Evolutionary conservation across 2,888 invertebrate species (phyloP).

Genomic region (Eilema depressum): DNA sequence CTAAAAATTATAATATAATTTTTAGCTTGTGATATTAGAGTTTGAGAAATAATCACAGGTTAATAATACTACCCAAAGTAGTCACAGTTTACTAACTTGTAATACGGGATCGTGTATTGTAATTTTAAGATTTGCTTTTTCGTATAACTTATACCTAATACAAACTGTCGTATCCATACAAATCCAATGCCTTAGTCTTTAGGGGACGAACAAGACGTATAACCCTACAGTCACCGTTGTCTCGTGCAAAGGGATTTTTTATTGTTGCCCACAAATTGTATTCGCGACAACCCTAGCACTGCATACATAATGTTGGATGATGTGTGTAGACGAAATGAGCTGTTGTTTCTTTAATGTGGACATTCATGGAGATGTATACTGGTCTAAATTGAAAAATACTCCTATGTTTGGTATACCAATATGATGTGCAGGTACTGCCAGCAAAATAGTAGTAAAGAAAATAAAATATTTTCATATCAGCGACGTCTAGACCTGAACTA

Average conservation of each 20-base stretch:
- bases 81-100: too few relatives aligned
- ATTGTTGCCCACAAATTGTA: constrained; percentile 84
- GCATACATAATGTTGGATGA: constrained; percentile 76
- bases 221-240: constrained; percentile 78
- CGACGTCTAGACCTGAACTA: background rate
- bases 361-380: constrained; percentile 16
- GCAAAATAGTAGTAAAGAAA: background rate
- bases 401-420: background rate
- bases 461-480: background rate
- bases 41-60: too few relatives aligned
- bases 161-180: constrained; percentile 59
- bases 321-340: constrained; percentile 40
- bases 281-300: constrained; percentile 72
- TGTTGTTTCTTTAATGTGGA: constrained; percentile 41
- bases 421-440: background rate
- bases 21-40: too few relatives aligned
- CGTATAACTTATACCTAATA: background rate
- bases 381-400: constrained; percentile 9
- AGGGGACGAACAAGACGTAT: constrained; percentile 83
- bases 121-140: too few relatives aligned
- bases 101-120: too few relatives aligned
- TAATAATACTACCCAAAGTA: too few relatives aligned
- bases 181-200: constrained; percentile 58
- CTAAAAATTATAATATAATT: too few relatives aligned
- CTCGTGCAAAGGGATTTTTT: constrained; percentile 85